Evolutionary conservation across 2,888 invertebrate genomes (phyloP).

Genomic region (Dysmachus trigonus): DNA sequence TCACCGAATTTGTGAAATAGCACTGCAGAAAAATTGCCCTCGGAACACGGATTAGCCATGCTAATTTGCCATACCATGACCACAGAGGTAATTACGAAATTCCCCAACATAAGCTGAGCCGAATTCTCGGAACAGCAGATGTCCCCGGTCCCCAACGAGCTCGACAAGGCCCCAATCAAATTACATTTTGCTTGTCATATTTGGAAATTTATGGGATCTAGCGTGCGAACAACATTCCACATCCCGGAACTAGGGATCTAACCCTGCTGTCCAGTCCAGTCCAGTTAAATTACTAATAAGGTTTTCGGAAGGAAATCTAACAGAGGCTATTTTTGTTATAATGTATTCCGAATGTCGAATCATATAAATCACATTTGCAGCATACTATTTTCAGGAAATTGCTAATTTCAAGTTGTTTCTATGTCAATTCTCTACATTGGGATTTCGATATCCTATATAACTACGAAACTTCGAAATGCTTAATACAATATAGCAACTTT

Average conservation of each 20-base stretch:
- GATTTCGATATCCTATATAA: too few relatives aligned
- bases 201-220: neutral
- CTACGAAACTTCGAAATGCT: too few relatives aligned
- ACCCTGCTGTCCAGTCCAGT: neutral
- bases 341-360: neutral
- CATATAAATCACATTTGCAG: neutral
- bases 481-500: too few relatives aligned
- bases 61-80: neutral
- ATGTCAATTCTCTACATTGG: too few relatives aligned
- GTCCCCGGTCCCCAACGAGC: neutral
- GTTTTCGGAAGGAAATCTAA: too few relatives aligned
- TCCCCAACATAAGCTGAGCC: neutral
- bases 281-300: neutral
- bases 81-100: neutral
- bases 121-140: neutral
- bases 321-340: too few relatives aligned
- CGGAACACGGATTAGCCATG: neutral
- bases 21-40: neutral
- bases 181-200: neutral
- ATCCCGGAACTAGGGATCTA: neutral
- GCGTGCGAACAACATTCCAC: neutral
- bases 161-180: neutral
- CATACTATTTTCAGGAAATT: too few relatives aligned
- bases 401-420: too few relatives aligned
- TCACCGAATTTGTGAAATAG: neutral